phyloP scores from a whole-genome alignment of 23 tunicate species.

The Corella eumyota region DNA sequence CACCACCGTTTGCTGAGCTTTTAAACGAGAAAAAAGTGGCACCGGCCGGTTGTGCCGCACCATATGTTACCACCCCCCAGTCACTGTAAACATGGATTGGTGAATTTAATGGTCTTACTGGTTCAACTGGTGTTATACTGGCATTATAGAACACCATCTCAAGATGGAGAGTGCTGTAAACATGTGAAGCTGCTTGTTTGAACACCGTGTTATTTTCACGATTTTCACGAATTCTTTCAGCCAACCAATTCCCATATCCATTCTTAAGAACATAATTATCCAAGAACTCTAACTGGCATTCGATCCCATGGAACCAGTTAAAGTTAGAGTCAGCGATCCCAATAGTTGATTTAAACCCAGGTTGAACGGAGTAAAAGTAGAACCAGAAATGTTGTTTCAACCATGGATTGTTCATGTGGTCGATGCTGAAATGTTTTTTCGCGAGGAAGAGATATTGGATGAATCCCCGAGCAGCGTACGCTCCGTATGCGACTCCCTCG shows the following conservation, averaged over 20 bases:
- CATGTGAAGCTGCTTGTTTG: constrained; percentile 10
- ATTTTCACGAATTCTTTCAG: constrained; percentile 33
- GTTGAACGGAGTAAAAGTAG: constrained; percentile 35
- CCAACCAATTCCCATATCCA: constrained; percentile 72
- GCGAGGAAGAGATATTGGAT: constrained; percentile 49
- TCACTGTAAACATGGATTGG: constrained; percentile 33
- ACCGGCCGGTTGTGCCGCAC: constrained; percentile 13
- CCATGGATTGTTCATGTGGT: constrained; percentile 54
- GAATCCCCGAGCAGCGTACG: constrained; percentile 42
- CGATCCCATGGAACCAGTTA: constrained; percentile 83
- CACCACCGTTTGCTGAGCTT: constrained; percentile 30
- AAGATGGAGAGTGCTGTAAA: constrained; percentile 22
- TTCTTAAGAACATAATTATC: constrained; percentile 35
- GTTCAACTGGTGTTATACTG: not conserved
- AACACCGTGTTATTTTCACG: constrained; percentile 9
- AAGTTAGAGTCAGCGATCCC: constrained; percentile 51
- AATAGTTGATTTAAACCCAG: constrained; percentile 49
- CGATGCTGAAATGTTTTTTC: constrained; percentile 28
- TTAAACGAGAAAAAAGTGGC: constrained; percentile 50
- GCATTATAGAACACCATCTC: constrained; percentile 48
- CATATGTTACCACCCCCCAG: constrained; percentile 73
- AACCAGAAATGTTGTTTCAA: constrained; percentile 48
- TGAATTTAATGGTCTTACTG: not conserved
- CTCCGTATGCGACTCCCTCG: constrained; percentile 68
- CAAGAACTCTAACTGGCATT: constrained; percentile 46